Evolutionary conservation across 1,140 invertebrate genomes (phyloP), one percentile per base, ranked within the genome.

Genomic region (Neodiprion pinetum): DNA sequence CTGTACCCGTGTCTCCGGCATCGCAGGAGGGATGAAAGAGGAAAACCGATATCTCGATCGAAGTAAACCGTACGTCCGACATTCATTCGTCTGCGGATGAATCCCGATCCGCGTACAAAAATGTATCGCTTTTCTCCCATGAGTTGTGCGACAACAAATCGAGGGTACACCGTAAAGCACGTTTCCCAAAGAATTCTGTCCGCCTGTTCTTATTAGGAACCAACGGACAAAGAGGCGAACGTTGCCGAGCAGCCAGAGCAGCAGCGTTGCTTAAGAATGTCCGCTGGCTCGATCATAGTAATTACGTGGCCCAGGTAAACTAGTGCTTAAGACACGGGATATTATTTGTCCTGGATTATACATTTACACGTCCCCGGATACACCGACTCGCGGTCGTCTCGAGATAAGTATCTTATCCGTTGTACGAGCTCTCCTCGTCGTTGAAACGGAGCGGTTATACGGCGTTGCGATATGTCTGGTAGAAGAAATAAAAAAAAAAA

Each of bases 271-370:
- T 74, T n/a, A 50, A 74, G 73, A 77, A 74, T 74, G 71, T 74
- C 67, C 73, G 66, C 72, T 48, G 65, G 70, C 47, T 40, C n/a
- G 50, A 77, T 77, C 72, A 77, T 72, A 77, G 73, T 77, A 74
- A 77, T 77, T 77, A 77, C 23, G 47, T 71, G 61, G 70, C 70
- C 67, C 74, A 28, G 67, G 75, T 68, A 76, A 74, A 76, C 69
- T 70, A 69, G 73, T 74, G 69, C 72, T 76, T 74, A 76, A 76
- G 68, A 74, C 69, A 74, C 69, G 47, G 50, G 70, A 72, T 72
- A 76, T 76, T 74, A 53, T 74, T 73, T 76, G 75, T 74, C 72
- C 28, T 66, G 61, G 61, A 72, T 73, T 61, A 76, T 71, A 76
- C 67, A 68, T 76, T 74, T 70, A 67, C 68, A 74, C 67, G 40